A percentile compares a stretch with the other conserved stretches of the same genome.
phyloP scores from a whole-genome alignment of 2,113 vertebrate species.

The Limnothrissa miodon region DNA sequence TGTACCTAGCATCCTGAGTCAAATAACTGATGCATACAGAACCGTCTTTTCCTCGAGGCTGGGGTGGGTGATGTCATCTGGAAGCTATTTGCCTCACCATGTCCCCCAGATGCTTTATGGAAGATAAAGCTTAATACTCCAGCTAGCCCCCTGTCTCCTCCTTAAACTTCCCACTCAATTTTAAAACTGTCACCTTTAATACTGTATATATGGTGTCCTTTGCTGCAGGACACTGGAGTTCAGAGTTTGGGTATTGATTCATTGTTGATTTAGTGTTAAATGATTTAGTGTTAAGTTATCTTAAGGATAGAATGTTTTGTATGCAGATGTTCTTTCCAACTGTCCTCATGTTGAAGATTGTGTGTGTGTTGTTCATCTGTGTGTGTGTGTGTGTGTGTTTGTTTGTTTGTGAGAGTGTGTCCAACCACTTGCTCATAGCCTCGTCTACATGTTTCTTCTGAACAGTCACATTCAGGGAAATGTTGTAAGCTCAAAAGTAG shows the following conservation, averaged over 20 bases:
- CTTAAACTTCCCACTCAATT: neutral
- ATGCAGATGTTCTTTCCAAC: conserved; percentile 14
- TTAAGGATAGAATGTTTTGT: neutral
- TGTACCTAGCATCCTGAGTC: neutral
- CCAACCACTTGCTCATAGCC: neutral
- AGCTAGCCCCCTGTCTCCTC: neutral
- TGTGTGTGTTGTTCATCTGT: neutral
- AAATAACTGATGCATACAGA: neutral
- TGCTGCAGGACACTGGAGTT: neutral
- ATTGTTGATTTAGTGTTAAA: neutral
- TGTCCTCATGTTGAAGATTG: neutral
- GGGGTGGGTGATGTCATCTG: neutral
- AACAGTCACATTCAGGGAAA: neutral
- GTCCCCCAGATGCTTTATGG: neutral
- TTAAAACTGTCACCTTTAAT: neutral
- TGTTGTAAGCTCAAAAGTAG: conserved; percentile 12
- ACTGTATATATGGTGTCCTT: neutral
- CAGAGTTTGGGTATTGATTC: neutral
- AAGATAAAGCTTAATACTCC: neutral
- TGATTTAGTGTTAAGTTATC: neutral
- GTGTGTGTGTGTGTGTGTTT: conserved; percentile 8
- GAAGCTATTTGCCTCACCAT: neutral
- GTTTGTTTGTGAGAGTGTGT: neutral
- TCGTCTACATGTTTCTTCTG: neutral
- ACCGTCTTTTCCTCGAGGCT: neutral